Evolutionary conservation across 2,888 invertebrate species (phyloP).

Genomic region (Zaprionus bogoriensis): DNA sequence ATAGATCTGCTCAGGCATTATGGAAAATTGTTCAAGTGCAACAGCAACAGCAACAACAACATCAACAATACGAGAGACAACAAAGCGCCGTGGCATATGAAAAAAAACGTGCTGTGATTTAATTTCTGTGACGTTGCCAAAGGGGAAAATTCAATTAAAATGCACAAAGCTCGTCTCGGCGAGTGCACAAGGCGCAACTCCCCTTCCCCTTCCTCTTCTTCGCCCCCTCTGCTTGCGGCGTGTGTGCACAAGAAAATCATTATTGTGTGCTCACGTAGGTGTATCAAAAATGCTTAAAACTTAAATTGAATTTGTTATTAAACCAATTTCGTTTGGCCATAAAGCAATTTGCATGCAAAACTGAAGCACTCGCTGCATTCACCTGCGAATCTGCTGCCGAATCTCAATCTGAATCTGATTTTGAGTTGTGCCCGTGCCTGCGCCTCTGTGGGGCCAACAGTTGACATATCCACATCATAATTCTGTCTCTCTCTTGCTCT

Average conservation of each 20-base stretch:
- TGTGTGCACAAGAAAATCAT: conserved; percentile 27
- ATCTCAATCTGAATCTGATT: background rate
- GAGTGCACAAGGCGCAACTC: conserved; percentile 35
- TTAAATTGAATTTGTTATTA: conserved; percentile 75
- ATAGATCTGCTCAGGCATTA: conserved; percentile 51
- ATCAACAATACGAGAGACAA: conserved; percentile 1
- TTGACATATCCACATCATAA: conserved; percentile 56
- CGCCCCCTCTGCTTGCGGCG: background rate
- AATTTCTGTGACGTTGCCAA: conserved; percentile 64
- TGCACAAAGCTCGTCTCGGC: conserved; percentile 71
- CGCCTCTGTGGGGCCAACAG: background rate
- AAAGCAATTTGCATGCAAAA: conserved; percentile 57
- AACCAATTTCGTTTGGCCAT: conserved; percentile 55
- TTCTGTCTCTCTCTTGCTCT: background rate
- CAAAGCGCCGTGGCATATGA: too few species aligned
- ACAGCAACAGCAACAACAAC: conserved; percentile 25
- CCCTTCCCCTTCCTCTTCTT: background rate
- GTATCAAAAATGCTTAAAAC: conserved; percentile 59
- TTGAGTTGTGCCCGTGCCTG: background rate
- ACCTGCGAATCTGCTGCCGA: conserved; percentile 16
- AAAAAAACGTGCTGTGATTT: conserved; percentile 68
- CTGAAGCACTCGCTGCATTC: conserved; percentile 6
- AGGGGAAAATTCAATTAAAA: conserved; percentile 70
- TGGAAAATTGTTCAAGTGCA: conserved; percentile 72
- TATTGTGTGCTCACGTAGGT: conserved; percentile 59